Conservation (phyloP, 2,888 invertebrate species). For the Drosophila lutescens region DNA sequence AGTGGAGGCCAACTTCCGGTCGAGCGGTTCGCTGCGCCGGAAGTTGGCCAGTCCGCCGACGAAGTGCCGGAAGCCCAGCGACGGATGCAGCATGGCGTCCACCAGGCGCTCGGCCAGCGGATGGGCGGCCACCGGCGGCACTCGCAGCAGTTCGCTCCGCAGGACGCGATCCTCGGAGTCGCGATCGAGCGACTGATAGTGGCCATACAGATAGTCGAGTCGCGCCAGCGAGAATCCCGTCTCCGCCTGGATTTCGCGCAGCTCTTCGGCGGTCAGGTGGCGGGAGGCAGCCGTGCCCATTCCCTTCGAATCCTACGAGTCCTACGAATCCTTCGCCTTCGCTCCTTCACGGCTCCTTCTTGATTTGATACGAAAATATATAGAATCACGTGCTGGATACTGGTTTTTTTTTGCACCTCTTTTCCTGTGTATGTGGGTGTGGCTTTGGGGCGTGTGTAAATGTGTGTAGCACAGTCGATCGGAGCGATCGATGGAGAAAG, state of each 20-base stretch:
- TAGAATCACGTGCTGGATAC: background rate
- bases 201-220: conserved; percentile 48
- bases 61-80: conserved; percentile 47
- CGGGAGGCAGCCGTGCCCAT: conserved; percentile 51
- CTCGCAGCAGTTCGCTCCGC: conserved; percentile 43
- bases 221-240: conserved; percentile 45
- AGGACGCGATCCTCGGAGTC: conserved; percentile 42
- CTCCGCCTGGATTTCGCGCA: conserved; percentile 35
- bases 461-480: background rate
- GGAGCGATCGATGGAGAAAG: conserved; percentile 2
- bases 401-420: background rate
- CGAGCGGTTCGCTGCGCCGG: conserved; percentile 33
- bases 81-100: conserved; percentile 49
- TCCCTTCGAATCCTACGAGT: background rate
- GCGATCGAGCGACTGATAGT: conserved; percentile 43
- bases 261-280: conserved; percentile 30
- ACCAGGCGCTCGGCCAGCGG: conserved; percentile 46
- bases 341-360: no score
- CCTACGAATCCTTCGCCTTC: background rate
- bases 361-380: background rate
- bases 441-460: background rate
- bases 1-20: conserved; percentile 35
- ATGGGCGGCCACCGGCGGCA: conserved; percentile 50
- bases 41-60: conserved; percentile 43
- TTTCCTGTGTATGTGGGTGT: conserved; percentile 2